Evolutionary conservation across 2,888 invertebrate species (phyloP).

Genomic region (Cephalotes varians): DNA sequence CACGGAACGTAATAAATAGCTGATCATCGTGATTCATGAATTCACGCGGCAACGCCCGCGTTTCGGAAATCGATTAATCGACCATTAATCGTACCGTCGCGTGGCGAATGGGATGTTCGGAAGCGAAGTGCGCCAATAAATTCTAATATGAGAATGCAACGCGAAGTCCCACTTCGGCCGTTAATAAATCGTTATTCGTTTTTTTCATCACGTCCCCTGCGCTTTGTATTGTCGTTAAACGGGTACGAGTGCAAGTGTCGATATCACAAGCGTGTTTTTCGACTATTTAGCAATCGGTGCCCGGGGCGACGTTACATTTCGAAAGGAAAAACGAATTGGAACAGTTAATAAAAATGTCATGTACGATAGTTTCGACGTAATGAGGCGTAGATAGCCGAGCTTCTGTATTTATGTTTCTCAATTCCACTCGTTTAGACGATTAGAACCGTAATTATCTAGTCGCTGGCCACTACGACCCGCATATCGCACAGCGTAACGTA

Average conservation of each 20-base stretch:
- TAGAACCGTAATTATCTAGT: slow-evolving; percentile 5
- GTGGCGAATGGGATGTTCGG: neutral
- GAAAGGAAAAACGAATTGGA: neutral
- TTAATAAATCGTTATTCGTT: slow-evolving; percentile 10
- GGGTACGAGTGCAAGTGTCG: neutral
- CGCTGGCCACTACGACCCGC: slow-evolving; percentile 10
- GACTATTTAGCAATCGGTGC: neutral
- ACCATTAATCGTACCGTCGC: neutral
- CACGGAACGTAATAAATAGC: neutral
- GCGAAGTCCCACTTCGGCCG: neutral
- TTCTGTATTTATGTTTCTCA: neutral
- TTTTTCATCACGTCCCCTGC: neutral
- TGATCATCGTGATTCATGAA: neutral
- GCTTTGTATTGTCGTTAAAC: slow-evolving; percentile 5
- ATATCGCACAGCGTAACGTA: neutral
- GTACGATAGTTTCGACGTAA: too few relatives aligned
- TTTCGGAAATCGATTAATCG: slow-evolving; percentile 19
- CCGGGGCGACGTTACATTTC: neutral
- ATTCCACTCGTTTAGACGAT: slow-evolving; percentile 12
- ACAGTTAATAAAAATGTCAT: neutral
- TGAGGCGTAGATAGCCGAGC: neutral
- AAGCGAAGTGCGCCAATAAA: neutral
- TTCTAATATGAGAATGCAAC: neutral
- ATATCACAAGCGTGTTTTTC: neutral
- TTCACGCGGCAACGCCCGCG: slow-evolving; percentile 20